Evolutionary conservation across 2,113 vertebrate genomes (phyloP), one percentile per base, ranked within the genome.

Genomic region (Argyrosomus japonicus): DNA sequence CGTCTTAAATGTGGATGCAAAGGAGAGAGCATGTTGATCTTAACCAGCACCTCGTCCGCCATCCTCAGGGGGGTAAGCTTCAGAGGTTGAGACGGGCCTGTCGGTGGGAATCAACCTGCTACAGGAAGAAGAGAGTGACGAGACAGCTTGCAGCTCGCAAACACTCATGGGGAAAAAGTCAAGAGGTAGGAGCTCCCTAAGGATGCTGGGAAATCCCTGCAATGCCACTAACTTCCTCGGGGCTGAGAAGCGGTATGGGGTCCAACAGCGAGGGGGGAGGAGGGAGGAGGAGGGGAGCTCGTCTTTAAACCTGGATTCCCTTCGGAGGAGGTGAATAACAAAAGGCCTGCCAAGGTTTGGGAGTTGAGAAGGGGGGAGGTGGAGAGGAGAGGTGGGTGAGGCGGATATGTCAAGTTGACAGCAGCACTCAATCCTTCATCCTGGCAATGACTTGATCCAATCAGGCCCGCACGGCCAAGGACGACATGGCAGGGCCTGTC

Each of bases 401-500:
- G 85, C 64, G 88, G 91, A 88, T 63, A 62, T 48, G 90, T 95
- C 90, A 91, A 68, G 71, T 8, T 92, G 93, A 91, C 89, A 93
- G 91, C 76, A 61, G 87, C 87, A 56, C 91, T 92, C 88, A 91
- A 92, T 92, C 93, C 77, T 89, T 94, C 92, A 94, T 88, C 77
- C 79, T 8, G 50, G 63, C 72, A 19, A 87, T 29, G 87, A 92
- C 86, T 91, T 91, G 90, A 95, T 92, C 81, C 91, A 90, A 92
- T 86, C 87, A 87, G 88, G 85, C 74, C 69, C 15, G 56, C 47
- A 64, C 48, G 62, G 86, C 63, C 76, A 62, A 91, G 91, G 86
- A 88, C 62, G 73, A 85, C 86, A 86, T 91, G 89, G 92, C 94
- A 93, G 89, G 71, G 4, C 77, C 93, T 93, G 94, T 95, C 94